Percentiles rank a stretch among this genome's conserved stretches.
Evolutionary conservation across 2,888 invertebrate species (phyloP).

Genomic region (Choreutis nemorana): DNA sequence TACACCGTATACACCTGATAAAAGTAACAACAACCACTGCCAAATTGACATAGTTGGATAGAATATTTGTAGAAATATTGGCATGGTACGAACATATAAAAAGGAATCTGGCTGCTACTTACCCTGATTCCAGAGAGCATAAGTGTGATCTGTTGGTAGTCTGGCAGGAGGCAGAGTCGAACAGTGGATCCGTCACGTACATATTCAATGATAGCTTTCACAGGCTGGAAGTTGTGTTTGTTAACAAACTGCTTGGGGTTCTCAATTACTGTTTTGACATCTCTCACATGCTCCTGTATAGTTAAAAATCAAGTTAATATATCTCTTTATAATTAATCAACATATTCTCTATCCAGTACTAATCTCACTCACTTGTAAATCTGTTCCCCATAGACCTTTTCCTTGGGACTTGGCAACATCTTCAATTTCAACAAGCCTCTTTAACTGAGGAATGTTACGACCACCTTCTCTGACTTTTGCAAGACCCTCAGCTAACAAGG

Average conservation of each 20-base stretch:
- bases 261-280: slow-evolving; percentile 90
- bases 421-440: slow-evolving; percentile 83
- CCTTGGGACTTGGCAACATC: slow-evolving; percentile 87
- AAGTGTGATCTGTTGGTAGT: slow-evolving; percentile 89
- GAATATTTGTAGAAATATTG: too few species aligned
- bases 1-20: too few species aligned
- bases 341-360: neutral
- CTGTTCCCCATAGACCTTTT: slow-evolving; percentile 81
- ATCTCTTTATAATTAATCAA: slow-evolving; percentile 1
- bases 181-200: slow-evolving; percentile 97
- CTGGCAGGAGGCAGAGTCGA: slow-evolving; percentile 89
- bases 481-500: slow-evolving; percentile 88
- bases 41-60: too few species aligned
- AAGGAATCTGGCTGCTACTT: too few species aligned
- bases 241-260: slow-evolving; percentile 78
- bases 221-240: slow-evolving; percentile 82
- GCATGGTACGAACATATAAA: too few species aligned
- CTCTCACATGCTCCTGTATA: slow-evolving; percentile 75
- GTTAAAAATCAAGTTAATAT: slow-evolving; percentile 3
- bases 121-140: slow-evolving; percentile 95
- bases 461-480: slow-evolving; percentile 76
- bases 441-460: slow-evolving; percentile 69
- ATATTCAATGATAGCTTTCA: slow-evolving; percentile 95
- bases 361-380: slow-evolving; percentile 28
- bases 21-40: too few species aligned